Base-by-base conservation (phyloP, 2,888 invertebrate species). In the Drosophila silvestris region DNA sequence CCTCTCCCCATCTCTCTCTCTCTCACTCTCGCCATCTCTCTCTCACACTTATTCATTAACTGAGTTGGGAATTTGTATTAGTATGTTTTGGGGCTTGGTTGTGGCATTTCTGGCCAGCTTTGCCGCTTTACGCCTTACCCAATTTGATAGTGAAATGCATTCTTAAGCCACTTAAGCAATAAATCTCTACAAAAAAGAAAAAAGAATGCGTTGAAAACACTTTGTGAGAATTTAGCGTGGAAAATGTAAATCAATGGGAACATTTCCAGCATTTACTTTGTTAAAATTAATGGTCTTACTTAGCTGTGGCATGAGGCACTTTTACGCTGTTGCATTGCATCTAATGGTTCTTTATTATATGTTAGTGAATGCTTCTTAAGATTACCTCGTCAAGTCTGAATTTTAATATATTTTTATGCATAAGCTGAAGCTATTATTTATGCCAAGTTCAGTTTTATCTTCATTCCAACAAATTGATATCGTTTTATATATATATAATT, bases 121-220 rank as follows among this genome's bases (percentile, higher is more conserved):
- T 32, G 33, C 37, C 54, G 37, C 69, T 85, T 69, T 85, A 72
- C 69, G 77, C 80, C 77, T 69, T 50, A n/a, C 39, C 28, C 88
- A 72, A 63, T 83, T 83, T 74, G 81, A 85, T 77, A 83, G 83
- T 85, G 85, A 83, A 85, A 82, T 79, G 83, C 68, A 56, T 67
- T 62, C 35, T 22, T 28, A 26, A 26, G 30, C 54, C 26, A 28
- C 16, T 51, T 52, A 52, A 44, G 44, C 61, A 0, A 44, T 28
- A 50, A 51, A 60, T 51, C 50, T 19, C 16, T 0, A 50, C 14
- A 26, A 16, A 26, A 47, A n/a, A 44, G n/a, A 41, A n/a, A 39
- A 22, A 47, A 39, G 37, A 58, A 44, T 53, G 41, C 30, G 26
- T 47, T 47, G 44, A 50, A 63, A 70, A 68, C 19, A 14, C 19